A percentile compares a stretch with the other conserved stretches of the same genome.
Conservation (phyloP, 2,888 invertebrate genomes). For the Cremastinae sp. region DNA sequence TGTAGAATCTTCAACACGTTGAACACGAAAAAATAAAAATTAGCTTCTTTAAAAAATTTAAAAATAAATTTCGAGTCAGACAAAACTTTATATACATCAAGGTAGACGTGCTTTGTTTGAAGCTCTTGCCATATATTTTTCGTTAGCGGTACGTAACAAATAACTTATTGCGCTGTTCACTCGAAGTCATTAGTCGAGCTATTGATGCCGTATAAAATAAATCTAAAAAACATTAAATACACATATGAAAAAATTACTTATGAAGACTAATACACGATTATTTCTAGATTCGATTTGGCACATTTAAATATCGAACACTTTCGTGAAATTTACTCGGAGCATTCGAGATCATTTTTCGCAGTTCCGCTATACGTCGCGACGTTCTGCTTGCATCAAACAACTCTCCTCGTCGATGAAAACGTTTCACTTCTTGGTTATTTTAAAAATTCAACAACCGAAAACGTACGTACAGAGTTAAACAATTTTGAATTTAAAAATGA, state of each 20-base stretch:
- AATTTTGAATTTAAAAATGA: constrained; percentile 14
- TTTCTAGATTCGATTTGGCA: constrained; percentile 74
- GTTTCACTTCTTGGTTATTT: constrained; percentile 68
- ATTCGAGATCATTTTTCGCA: constrained; percentile 70
- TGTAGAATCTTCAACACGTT: no score
- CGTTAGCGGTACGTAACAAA: no score
- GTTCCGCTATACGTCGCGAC: constrained; percentile 74
- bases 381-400: constrained; percentile 73
- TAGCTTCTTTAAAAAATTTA: no score
- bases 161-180: no score
- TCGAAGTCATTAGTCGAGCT: no score
- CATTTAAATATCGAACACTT: constrained; percentile 70
- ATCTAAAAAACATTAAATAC: neutral
- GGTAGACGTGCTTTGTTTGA: no score
- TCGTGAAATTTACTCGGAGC: constrained; percentile 70
- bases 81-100: no score
- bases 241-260: no score
- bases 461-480: constrained; percentile 53
- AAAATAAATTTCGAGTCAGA: no score
- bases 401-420: constrained; percentile 69
- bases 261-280: neutral
- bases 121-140: no score
- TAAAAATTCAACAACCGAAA: constrained; percentile 29
- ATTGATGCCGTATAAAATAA: no score
- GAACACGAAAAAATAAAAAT: no score